Evolutionary conservation across 2,888 invertebrate genomes (phyloP).

Genomic region (Sceliomorpha sp.): DNA sequence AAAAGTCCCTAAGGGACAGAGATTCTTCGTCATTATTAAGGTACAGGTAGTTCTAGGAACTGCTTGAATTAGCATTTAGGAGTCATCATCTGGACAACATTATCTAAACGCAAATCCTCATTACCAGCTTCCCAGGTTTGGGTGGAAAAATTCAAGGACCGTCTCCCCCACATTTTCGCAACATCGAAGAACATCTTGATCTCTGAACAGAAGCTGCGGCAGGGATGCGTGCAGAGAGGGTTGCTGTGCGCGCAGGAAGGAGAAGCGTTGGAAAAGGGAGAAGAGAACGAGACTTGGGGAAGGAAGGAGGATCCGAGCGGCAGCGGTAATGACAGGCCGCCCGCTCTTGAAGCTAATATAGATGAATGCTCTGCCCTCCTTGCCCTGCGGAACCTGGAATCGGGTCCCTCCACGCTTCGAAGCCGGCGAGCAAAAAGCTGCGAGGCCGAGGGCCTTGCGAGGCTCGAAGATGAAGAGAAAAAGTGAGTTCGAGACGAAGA

Average conservation of each 20-base stretch:
- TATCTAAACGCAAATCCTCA: no score
- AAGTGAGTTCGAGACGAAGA: slow-evolving; percentile 16
- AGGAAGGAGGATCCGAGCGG: slow-evolving; percentile 67
- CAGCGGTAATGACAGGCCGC: slow-evolving; percentile 80
- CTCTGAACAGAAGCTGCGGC: slow-evolving; percentile 29
- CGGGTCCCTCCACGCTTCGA: slow-evolving; percentile 56
- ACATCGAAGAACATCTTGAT: slow-evolving; percentile 10
- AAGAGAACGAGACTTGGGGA: slow-evolving; percentile 37
- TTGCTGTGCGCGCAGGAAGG: slow-evolving; percentile 17
- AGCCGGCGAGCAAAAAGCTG: slow-evolving; percentile 45
- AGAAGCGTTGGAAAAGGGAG: slow-evolving; percentile 39
- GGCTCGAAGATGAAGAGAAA: slow-evolving; percentile 16
- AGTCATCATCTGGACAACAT: no score
- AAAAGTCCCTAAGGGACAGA: no score
- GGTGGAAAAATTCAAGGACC: no score
- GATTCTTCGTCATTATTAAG: no score
- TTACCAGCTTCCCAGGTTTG: no score
- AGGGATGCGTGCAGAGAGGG: slow-evolving; percentile 16
- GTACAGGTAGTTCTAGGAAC: no score
- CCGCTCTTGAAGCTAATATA: slow-evolving; percentile 80
- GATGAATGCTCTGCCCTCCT: slow-evolving; percentile 80
- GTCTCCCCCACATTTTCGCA: background rate
- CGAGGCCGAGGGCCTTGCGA: slow-evolving; percentile 27
- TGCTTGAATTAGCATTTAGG: no score
- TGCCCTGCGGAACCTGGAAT: slow-evolving; percentile 72